These are phyloP conservation scores for Theristus sp. DNA, from an alignment of 2,888 invertebrate species.

Conservation along the genomic window DNA sequence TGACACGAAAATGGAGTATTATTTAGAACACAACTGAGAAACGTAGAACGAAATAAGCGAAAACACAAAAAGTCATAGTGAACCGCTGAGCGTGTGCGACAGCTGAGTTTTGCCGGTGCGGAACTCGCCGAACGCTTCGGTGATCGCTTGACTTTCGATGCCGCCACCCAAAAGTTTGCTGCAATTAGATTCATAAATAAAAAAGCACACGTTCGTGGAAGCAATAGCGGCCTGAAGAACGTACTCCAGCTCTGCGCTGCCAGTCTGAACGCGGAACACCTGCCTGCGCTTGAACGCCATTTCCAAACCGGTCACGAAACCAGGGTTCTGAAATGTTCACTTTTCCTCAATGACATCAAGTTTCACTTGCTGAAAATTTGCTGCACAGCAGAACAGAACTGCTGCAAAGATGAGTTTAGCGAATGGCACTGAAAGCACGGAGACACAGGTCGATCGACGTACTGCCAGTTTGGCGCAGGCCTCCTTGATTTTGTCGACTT, in stretches of 20 bases:
- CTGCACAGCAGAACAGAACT: too few relatives aligned
- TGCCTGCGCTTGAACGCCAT: conserved; percentile 50
- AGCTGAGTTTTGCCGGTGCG: conserved; percentile 62
- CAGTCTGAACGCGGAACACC: conserved; percentile 47
- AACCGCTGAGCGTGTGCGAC: conserved; percentile 52
- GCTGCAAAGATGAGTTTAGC: too few relatives aligned
- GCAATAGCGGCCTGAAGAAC: too few relatives aligned
- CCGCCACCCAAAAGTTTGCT: conserved; percentile 58
- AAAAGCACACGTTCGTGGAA: not conserved
- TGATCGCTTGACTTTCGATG: conserved; percentile 62
- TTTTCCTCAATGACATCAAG: not conserved
- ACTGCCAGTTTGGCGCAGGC: conserved; percentile 47
- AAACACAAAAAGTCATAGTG: too few relatives aligned
- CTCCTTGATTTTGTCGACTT: conserved; percentile 60
- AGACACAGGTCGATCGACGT: too few relatives aligned
- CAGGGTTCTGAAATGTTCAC: conserved; percentile 31
- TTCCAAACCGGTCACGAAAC: conserved; percentile 55
- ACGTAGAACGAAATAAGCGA: too few relatives aligned
- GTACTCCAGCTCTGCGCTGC: conserved; percentile 45
- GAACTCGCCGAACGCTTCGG: conserved; percentile 62
- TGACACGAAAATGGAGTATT: too few relatives aligned
- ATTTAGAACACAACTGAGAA: too few relatives aligned
- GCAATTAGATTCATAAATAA: too few relatives aligned
- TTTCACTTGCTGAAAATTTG: too few relatives aligned
- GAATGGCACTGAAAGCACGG: too few relatives aligned